phyloP scores from a whole-genome alignment of 2,113 vertebrate species.

The Trichomycterus rosablanca region DNA sequence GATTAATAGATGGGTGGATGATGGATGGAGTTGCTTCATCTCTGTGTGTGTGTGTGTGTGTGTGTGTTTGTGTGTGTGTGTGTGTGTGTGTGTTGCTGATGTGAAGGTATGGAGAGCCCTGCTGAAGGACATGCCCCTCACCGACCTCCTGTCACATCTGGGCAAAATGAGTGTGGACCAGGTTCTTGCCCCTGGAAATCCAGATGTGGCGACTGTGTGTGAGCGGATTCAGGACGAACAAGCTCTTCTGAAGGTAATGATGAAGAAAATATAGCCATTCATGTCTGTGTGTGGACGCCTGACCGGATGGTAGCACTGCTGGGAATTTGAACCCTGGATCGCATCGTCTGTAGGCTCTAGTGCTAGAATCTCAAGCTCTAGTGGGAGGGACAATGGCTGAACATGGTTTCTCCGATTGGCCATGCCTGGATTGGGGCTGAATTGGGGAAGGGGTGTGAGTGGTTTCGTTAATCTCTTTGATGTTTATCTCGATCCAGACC shows the following conservation, averaged over 20 bases:
- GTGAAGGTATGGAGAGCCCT: conserved; percentile 83
- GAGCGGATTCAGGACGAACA: conserved; percentile 82
- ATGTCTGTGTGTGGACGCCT: too few species aligned
- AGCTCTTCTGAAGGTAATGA: conserved; percentile 76
- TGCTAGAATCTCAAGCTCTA: too few species aligned
- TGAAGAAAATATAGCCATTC: too few species aligned
- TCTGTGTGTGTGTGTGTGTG: background rate
- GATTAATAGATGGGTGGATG: background rate
- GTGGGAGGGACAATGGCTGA: too few species aligned
- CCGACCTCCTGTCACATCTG: conserved; percentile 74
- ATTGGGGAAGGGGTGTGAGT: too few species aligned
- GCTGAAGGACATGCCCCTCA: conserved; percentile 87
- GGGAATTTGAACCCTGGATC: too few species aligned
- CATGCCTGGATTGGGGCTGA: too few species aligned
- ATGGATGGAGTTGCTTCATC: too few species aligned
- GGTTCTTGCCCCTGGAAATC: conserved; percentile 75
- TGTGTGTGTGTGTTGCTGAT: background rate
- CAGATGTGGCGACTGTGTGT: conserved; percentile 77
- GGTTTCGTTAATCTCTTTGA: too few species aligned
- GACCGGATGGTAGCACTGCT: too few species aligned
- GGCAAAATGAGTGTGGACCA: conserved; percentile 83
- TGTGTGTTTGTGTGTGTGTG: background rate
- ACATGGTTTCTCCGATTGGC: too few species aligned
- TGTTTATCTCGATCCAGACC: conserved; percentile 61
- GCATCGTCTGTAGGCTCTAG: too few species aligned